A percentile compares a stretch with the other conserved stretches of the same genome.
Conservation (phyloP, 2,888 invertebrate species). For the Hirtodrosophila cameraria region DNA sequence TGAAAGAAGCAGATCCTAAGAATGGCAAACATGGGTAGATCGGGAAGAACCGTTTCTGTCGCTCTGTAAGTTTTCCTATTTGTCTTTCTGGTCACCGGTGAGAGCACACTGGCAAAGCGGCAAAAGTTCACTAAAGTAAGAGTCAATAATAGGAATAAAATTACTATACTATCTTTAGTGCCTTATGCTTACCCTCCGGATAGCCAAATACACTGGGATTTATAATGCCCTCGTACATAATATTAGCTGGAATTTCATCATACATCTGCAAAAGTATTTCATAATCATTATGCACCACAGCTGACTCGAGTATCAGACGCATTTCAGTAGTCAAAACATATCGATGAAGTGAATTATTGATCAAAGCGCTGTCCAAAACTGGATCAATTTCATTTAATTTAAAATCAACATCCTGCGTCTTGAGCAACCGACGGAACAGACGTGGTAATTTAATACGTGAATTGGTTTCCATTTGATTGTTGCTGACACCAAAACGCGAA, state of each 20-base stretch:
- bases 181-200: slow-evolving; percentile 59
- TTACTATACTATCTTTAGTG: too few relatives aligned
- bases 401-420: slow-evolving; percentile 54
- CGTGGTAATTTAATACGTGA: slow-evolving; percentile 40
- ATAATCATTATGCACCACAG: slow-evolving; percentile 52
- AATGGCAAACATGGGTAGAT: slow-evolving; percentile 52
- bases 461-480: slow-evolving; percentile 55
- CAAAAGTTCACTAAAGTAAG: slow-evolving; percentile 44
- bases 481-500: slow-evolving; percentile 15
- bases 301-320: slow-evolving; percentile 57
- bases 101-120: slow-evolving; percentile 51
- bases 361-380: slow-evolving; percentile 53
- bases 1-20: slow-evolving; percentile 62
- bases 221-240: slow-evolving; percentile 65
- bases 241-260: slow-evolving; percentile 37
- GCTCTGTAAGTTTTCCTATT: background rate
- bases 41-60: fast-evolving
- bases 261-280: slow-evolving; percentile 69
- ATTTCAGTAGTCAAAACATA: slow-evolving; percentile 64
- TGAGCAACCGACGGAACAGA: slow-evolving; percentile 50
- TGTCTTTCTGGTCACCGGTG: background rate
- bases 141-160: background rate
- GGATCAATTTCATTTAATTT: slow-evolving; percentile 43
- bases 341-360: slow-evolving; percentile 77
- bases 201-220: slow-evolving; percentile 73